Percentiles rank a stretch among this genome's conserved stretches.
These are phyloP conservation scores for Plutella xylostella DNA, from an alignment of 2,888 invertebrate genomes.

Conservation along the genomic window DNA sequence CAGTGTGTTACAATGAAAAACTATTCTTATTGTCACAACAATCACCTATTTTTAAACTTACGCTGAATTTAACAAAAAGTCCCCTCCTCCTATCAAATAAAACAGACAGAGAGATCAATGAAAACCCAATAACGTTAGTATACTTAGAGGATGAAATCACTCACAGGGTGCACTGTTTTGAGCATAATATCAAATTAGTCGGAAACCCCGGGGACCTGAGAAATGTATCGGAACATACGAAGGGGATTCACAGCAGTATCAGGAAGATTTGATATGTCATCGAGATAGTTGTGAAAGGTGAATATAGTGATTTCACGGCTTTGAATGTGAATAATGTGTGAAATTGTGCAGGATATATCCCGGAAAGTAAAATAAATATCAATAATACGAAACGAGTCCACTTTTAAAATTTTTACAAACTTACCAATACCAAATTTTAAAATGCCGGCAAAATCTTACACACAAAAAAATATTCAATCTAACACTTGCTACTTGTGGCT, in stretches of 20 bases:
- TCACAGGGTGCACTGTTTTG: constrained; percentile 24
- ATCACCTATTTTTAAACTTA: too few relatives aligned
- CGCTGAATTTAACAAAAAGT: too few relatives aligned
- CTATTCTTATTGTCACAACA: too few relatives aligned
- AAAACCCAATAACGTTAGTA: constrained; percentile 1
- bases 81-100: too few relatives aligned
- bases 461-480: too few relatives aligned
- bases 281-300: background rate
- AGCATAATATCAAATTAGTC: constrained; percentile 38
- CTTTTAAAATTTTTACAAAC: too few relatives aligned
- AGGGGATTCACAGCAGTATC: constrained; percentile 13
- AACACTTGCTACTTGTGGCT: background rate
- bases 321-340: constrained; percentile 10
- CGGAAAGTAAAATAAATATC: too few relatives aligned
- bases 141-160: background rate
- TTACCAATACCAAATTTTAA: too few relatives aligned
- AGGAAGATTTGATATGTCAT: constrained; percentile 1
- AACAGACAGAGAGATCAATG: background rate
- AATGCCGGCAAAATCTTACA: too few relatives aligned
- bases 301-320: constrained; percentile 16
- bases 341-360: too few relatives aligned
- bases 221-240: constrained; percentile 36
- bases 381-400: too few relatives aligned
- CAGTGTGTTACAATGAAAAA: too few relatives aligned
- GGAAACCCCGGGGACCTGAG: constrained; percentile 33